phyloP scores from a whole-genome alignment of 2,888 invertebrate genomes.

The Ochropacha duplaris region DNA sequence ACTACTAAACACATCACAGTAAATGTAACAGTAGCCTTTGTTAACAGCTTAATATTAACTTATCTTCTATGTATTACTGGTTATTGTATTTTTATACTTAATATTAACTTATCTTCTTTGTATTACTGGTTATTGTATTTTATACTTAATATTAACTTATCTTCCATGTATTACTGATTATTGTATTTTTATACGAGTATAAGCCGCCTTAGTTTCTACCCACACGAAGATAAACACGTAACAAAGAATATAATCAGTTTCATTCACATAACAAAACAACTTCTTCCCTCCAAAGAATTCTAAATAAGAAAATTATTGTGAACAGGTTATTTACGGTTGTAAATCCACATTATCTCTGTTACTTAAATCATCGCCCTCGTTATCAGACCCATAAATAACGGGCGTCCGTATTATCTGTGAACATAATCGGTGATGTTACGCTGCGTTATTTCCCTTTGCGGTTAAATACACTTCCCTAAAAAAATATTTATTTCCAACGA shows the following conservation, averaged over 20 bases:
- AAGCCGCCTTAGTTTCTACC: neutral
- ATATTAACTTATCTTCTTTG: too few relatives aligned
- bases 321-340: conserved; percentile 66
- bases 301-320: conserved; percentile 50
- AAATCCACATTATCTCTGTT: conserved; percentile 69
- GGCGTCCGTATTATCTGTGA: conserved; percentile 62
- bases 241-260: neutral
- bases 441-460: conserved; percentile 66
- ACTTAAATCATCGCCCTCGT: conserved; percentile 75
- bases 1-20: too few relatives aligned
- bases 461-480: conserved; percentile 68
- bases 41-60: too few relatives aligned
- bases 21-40: too few relatives aligned
- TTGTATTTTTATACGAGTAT: too few relatives aligned
- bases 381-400: conserved; percentile 73
- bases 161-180: too few relatives aligned
- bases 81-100: too few relatives aligned
- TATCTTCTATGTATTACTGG: too few relatives aligned
- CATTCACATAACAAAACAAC: conserved; percentile 11
- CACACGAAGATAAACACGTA: neutral
- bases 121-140: too few relatives aligned
- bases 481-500: conserved; percentile 60
- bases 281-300: conserved; percentile 10
- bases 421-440: conserved; percentile 72
- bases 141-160: too few relatives aligned